Percentiles rank a stretch among this genome's conserved stretches.
Conservation (phyloP, 2,113 vertebrate species). For the Rafetus swinhoei region DNA sequence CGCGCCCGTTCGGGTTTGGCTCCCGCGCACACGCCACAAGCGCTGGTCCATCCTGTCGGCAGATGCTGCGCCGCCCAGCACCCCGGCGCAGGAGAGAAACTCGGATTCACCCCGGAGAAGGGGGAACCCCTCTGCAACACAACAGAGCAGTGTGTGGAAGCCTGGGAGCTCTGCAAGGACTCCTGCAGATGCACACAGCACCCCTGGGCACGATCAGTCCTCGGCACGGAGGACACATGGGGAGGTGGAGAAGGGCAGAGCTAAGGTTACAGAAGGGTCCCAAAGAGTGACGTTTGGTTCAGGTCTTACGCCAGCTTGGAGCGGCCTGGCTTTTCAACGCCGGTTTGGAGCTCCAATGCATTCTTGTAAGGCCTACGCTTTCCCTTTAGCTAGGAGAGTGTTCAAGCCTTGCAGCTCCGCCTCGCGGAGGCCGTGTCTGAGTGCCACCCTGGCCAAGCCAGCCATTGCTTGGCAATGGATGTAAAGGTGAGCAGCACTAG, state of each 20-base stretch:
- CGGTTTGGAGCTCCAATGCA: neutral
- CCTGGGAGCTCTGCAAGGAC: neutral
- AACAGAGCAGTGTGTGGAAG: neutral
- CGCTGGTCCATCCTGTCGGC: neutral
- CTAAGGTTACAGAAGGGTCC: neutral
- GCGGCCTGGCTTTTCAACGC: neutral
- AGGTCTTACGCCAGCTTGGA: neutral
- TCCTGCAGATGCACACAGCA: neutral
- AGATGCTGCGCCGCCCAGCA: neutral
- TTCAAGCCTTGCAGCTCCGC: neutral
- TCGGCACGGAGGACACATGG: neutral
- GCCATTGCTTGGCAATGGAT: rapidly evolving
- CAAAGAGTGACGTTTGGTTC: neutral
- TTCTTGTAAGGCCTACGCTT: neutral
- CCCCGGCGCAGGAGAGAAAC: neutral
- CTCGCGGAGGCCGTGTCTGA: neutral
- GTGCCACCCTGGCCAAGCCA: neutral
- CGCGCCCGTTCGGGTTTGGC: neutral
- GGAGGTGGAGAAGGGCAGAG: neutral
- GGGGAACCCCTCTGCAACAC: neutral
- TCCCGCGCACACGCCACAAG: neutral
- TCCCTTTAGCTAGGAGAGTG: neutral
- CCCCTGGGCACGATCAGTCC: neutral
- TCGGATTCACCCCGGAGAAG: neutral
- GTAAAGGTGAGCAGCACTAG: rapidly evolving